phyloP scores from a whole-genome alignment of 2,113 vertebrate genomes.

The Xiphophorus maculatus region DNA sequence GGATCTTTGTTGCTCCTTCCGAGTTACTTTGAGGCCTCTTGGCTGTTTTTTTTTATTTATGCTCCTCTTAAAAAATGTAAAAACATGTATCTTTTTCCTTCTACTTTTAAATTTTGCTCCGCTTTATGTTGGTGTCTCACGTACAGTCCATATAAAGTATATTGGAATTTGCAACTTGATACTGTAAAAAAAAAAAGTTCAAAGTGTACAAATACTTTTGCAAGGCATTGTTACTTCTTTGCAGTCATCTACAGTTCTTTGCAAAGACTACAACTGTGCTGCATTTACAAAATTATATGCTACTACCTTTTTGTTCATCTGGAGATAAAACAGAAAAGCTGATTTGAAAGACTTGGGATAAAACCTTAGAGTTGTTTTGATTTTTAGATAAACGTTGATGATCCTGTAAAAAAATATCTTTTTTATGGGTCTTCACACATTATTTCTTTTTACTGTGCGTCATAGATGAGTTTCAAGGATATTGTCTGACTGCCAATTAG shows the following conservation, averaged over 20 bases:
- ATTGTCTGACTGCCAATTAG: constrained; percentile 65
- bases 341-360: constrained; percentile 31
- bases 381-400: constrained; percentile 53
- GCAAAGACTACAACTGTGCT: constrained; percentile 40
- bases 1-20: too few species aligned
- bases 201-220: neutral
- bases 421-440: constrained; percentile 57
- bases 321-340: constrained; percentile 41
- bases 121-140: neutral
- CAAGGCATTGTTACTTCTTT: neutral
- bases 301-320: constrained; percentile 49
- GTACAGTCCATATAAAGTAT: neutral
- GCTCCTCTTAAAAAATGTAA: neutral
- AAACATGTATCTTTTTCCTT: neutral
- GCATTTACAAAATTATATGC: constrained; percentile 38
- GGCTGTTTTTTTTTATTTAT: neutral
- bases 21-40: neutral
- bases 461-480: constrained; percentile 56
- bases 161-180: neutral
- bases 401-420: constrained; percentile 45
- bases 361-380: constrained; percentile 33
- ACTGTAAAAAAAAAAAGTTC: neutral
- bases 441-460: constrained; percentile 65
- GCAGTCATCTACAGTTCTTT: constrained; percentile 17
- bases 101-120: neutral